These are phyloP conservation scores for Microctonus brassicae DNA, from an alignment of 2,888 invertebrate genomes.

Conservation along the genomic window DNA sequence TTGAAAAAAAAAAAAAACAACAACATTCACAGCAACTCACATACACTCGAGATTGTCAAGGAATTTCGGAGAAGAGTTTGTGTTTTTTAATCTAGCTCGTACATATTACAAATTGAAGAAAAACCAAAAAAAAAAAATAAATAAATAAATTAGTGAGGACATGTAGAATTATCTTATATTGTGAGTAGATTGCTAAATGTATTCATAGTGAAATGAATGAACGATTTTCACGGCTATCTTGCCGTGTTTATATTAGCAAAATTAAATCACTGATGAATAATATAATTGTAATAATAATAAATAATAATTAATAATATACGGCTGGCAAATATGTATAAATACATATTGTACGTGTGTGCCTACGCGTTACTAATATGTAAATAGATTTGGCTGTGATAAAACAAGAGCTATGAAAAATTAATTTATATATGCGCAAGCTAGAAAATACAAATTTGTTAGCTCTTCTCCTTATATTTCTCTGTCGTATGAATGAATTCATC, in stretches of 20 bases:
- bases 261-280: slow-evolving; percentile 14
- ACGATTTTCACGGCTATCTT: slow-evolving; percentile 20
- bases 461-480: slow-evolving; percentile 34
- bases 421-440: slow-evolving; percentile 27
- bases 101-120: slow-evolving; percentile 30
- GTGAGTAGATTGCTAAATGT: slow-evolving; percentile 5
- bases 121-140: not conserved
- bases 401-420: slow-evolving; percentile 21
- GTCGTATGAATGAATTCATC: slow-evolving; percentile 8
- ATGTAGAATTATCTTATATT: slow-evolving; percentile 11
- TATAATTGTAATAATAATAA: slow-evolving; percentile 22
- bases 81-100: slow-evolving; percentile 31
- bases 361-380: slow-evolving; percentile 30
- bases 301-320: slow-evolving; percentile 4
- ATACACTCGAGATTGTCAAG: slow-evolving; percentile 27
- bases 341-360: slow-evolving; percentile 33
- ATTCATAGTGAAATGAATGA: slow-evolving; percentile 12
- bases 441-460: slow-evolving; percentile 21
- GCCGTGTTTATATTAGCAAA: slow-evolving; percentile 14
- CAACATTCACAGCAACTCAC: slow-evolving; percentile 2
- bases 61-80: slow-evolving; percentile 38
- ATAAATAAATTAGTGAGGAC: not conserved
- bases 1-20: not conserved
- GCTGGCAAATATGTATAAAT: slow-evolving; percentile 30
- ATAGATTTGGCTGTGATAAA: slow-evolving; percentile 41